Evolutionary conservation across 2,888 invertebrate genomes (phyloP), one percentile per base, ranked within the genome.

Genomic region (Hecatera dysodea): DNA sequence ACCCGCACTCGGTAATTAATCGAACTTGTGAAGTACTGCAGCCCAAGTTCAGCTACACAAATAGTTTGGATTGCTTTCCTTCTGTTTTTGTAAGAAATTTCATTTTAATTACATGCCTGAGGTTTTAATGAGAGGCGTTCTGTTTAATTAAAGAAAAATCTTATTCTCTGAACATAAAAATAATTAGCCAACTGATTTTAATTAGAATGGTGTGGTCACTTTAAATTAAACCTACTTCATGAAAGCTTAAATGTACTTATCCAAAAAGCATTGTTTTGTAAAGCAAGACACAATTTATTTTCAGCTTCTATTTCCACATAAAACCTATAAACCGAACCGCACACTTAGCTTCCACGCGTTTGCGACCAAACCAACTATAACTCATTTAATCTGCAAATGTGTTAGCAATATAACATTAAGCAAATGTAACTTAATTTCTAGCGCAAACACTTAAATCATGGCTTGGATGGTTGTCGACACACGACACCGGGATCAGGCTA

Each of bases 361-460:
- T 46, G 39, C 22, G 33, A 64, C 56, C 46, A 57, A 79, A 57
- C 24, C 17, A 72, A 52, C 17, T 19, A 50, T 52, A 73, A 64
- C 33, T 29, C 12, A 56, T 55, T 24, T 59, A 60, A 74, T 60
- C 60, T 44, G 44, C 48, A 74, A 75, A 75, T 65, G 27, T 55
- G 44, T 76, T 44, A 52, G 69, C 60, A 48, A 36, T 80, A 80
- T 63, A 52, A 76, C 69, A 81, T 53, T 53, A n/a, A 63, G 39
- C 70, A 69, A 69, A 80, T 69, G 42, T 76, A 76, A 64, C 81
- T 63, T 77, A 81, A 77, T 77, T 76, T 60, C 50, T 81, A 81
- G 63, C 44, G 46, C 63, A 82, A 82, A 82, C 82, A 82, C 61
- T 82, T 78, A 79, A 78, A 82, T 82, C 74, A 67, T 82, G 50